Evolutionary conservation across 1,140 invertebrate species (phyloP).

Genomic region (fruit fly (Drosophila melanogaster)): Release_6_plus_ISO1_MT NT_033777.3:20479001-20479500

Average conservation of each 20-base stretch:
- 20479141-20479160: background rate
- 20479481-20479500: slow-evolving; percentile 55
- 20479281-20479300: background rate
- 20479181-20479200: too few species aligned
- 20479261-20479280: too few species aligned
- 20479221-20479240: too few species aligned
- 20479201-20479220: too few species aligned
- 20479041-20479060: slow-evolving; percentile 51
- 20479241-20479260: too few species aligned
- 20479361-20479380: slow-evolving; percentile 68
- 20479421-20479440: slow-evolving; percentile 36
- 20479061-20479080: slow-evolving; percentile 76
- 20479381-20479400: slow-evolving; percentile 61
- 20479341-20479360: slow-evolving; percentile 38
- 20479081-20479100: slow-evolving; percentile 30
- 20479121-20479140: slow-evolving; percentile 8
- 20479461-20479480: slow-evolving; percentile 73
- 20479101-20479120: slow-evolving; percentile 1
- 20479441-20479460: slow-evolving; percentile 69
- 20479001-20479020: slow-evolving; percentile 63
- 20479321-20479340: slow-evolving; percentile 4
- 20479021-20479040: slow-evolving; percentile 76
- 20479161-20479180: too few species aligned
- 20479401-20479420: slow-evolving; percentile 33
- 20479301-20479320: background rate